Evolutionary conservation across 2,888 invertebrate genomes (phyloP).

Genomic region (Clepsis dumicolana): DNA sequence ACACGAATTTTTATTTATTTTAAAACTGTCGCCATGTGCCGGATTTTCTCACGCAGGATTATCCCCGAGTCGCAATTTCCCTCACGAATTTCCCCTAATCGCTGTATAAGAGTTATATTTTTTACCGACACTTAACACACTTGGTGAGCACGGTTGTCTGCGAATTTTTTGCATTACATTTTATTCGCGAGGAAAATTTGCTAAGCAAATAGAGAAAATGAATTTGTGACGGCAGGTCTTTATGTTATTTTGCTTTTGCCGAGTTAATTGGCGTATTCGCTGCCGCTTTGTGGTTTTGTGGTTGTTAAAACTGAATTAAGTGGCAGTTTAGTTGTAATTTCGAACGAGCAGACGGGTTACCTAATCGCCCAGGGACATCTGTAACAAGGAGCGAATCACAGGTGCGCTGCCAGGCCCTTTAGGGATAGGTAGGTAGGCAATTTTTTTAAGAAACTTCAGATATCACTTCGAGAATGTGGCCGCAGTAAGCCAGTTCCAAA

Average conservation of each 20-base stretch:
- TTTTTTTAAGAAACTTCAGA: no score
- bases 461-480: no score
- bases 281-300: neutral
- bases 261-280: neutral
- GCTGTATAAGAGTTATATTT: conserved; percentile 17
- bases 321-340: no score
- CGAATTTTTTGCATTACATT: conserved; percentile 12
- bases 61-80: conserved; percentile 18
- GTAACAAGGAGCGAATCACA: no score
- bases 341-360: no score
- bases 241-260: neutral
- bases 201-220: conserved; percentile 9
- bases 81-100: conserved; percentile 13
- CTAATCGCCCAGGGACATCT: no score
- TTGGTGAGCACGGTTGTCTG: conserved; percentile 1
- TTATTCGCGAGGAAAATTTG: conserved; percentile 12
- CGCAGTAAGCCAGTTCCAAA: no score
- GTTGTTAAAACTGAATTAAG: neutral
- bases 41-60: conserved; percentile 19
- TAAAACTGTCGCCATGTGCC: neutral
- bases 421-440: no score
- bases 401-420: no score
- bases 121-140: conserved; percentile 19
- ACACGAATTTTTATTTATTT: conserved; percentile 3
- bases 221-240: neutral